A percentile compares a stretch with the other conserved stretches of the same genome.
Evolutionary conservation across 1,140 invertebrate genomes (phyloP).

Genomic region (Battus philenor): DNA sequence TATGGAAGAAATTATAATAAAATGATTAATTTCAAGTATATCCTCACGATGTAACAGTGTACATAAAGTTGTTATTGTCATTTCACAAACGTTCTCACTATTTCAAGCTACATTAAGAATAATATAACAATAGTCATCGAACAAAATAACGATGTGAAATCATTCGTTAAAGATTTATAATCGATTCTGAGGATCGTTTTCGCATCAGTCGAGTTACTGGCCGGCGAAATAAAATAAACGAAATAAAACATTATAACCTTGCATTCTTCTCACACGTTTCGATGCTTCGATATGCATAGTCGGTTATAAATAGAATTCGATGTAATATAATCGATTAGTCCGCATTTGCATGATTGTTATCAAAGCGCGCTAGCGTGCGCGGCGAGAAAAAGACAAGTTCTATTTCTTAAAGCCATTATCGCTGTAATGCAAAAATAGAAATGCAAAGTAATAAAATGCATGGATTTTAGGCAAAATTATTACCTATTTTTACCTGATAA

Average conservation of each 20-base stretch:
- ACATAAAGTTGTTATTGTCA: too few species aligned
- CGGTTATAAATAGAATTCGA: slow-evolving; percentile 14
- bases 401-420: slow-evolving; percentile 9
- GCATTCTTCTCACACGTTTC: slow-evolving; percentile 6
- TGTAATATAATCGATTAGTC: slow-evolving; percentile 23
- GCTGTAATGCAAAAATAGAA: slow-evolving; percentile 9
- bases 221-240: slow-evolving; percentile 2
- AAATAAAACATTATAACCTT: slow-evolving; percentile 10
- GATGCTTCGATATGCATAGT: slow-evolving; percentile 9
- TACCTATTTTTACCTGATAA: too few species aligned
- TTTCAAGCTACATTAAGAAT: too few species aligned
- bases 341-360: slow-evolving; percentile 27
- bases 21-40: too few species aligned
- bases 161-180: slow-evolving; percentile 7
- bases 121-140: too few species aligned
- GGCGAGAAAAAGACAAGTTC: not conserved
- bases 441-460: slow-evolving; percentile 7
- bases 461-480: too few species aligned
- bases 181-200: slow-evolving; percentile 10
- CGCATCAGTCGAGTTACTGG: slow-evolving; percentile 5
- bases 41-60: too few species aligned
- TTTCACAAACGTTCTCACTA: too few species aligned
- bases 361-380: slow-evolving; percentile 20
- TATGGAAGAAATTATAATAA: too few species aligned
- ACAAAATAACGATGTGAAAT: slow-evolving; percentile 7